Evolutionary conservation across 92 coral and sea anemone species (phyloP).

Genomic region (Parazoanthus darwini): DNA sequence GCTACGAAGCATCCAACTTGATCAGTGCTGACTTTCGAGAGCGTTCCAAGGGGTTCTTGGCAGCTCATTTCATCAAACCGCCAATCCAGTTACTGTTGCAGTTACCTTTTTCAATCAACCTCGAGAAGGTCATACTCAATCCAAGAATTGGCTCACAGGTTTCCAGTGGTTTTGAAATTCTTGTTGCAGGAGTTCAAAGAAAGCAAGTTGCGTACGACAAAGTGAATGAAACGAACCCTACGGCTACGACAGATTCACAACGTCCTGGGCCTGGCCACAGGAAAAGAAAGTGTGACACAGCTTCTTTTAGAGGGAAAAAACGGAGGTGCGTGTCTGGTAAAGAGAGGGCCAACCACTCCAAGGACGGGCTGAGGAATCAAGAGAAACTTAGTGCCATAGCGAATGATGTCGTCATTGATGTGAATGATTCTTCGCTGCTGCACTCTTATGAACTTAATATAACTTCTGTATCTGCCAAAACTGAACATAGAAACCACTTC

Average conservation of each 20-base stretch:
- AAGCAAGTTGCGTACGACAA: background rate
- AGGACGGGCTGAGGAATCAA: background rate
- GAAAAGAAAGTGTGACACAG: slow-evolving; percentile 26
- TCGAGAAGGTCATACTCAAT: slow-evolving; percentile 74
- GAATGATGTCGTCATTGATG: background rate
- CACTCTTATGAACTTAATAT: slow-evolving; percentile 57
- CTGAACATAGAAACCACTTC: slow-evolving; percentile 63
- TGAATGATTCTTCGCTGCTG: slow-evolving; percentile 8
- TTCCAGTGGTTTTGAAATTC: slow-evolving; percentile 82
- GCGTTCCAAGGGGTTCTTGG: slow-evolving; percentile 78
- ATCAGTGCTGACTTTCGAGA: slow-evolving; percentile 66
- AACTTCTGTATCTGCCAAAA: slow-evolving; percentile 66
- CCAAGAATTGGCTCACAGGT: slow-evolving; percentile 94
- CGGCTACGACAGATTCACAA: background rate
- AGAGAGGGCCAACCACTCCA: background rate
- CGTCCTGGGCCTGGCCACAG: background rate
- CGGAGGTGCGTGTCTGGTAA: background rate
- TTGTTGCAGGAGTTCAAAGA: slow-evolving; percentile 69
- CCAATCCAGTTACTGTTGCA: slow-evolving; percentile 75
- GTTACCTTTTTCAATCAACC: slow-evolving; percentile 81
- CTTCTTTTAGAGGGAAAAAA: slow-evolving; percentile 5
- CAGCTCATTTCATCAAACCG: slow-evolving; percentile 89
- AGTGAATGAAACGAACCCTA: background rate
- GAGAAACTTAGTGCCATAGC: background rate
- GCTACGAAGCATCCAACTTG: slow-evolving; percentile 77